Conservation (phyloP, 2,888 invertebrate species). For the Eubasilissa splendida region DNA sequence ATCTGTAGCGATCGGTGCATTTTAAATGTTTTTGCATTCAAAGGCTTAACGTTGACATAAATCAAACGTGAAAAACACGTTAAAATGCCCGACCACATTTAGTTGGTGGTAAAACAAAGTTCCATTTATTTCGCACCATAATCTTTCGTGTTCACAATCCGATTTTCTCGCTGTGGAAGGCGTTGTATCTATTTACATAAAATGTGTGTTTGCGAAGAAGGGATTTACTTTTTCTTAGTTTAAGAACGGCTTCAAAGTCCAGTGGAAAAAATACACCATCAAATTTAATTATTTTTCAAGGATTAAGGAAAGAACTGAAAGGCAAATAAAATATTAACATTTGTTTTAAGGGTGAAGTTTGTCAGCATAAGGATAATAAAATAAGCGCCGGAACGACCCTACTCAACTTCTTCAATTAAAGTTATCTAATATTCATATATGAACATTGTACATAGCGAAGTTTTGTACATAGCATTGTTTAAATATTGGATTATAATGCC, state of each 20-base stretch:
- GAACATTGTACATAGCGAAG: too few species aligned
- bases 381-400: too few species aligned
- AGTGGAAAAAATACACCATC: not conserved
- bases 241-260: conserved; percentile 8
- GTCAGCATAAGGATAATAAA: too few species aligned
- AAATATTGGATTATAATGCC: too few species aligned
- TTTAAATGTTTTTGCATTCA: not conserved
- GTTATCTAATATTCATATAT: too few species aligned
- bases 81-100: conserved; percentile 22
- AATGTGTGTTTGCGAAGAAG: conserved; percentile 26
- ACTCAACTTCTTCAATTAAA: too few species aligned
- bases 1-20: not conserved
- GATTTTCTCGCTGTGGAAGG: conserved; percentile 39
- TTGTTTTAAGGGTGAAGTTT: too few species aligned
- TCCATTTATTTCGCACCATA: conserved; percentile 38
- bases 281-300: too few species aligned
- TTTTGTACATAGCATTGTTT: too few species aligned
- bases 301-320: too few species aligned
- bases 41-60: not conserved
- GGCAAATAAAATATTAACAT: too few species aligned
- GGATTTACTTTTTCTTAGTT: conserved; percentile 22
- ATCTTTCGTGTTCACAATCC: conserved; percentile 49
- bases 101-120: conserved; percentile 20
- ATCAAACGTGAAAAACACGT: conserved; percentile 14
- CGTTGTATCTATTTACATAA: conserved; percentile 47